These are phyloP conservation scores for Marcusenius ussheri DNA, from an alignment of 2,113 vertebrate species.

Conservation along the genomic window DNA sequence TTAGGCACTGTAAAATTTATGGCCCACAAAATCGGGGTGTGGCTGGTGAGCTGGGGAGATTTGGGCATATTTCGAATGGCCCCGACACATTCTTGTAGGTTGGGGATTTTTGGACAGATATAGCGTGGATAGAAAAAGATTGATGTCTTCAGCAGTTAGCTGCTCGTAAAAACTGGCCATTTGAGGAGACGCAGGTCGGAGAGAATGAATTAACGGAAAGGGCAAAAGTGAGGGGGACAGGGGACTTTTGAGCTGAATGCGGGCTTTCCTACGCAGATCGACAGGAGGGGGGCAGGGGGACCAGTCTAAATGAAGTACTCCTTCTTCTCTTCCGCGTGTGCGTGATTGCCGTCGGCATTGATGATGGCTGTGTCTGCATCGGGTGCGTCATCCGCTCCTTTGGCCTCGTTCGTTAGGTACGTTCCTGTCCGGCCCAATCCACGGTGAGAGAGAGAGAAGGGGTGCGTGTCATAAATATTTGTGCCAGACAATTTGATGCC, in stretches of 20 bases:
- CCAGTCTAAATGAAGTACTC: slow-evolving; percentile 99
- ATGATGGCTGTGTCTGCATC: slow-evolving; percentile 98
- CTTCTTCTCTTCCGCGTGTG: slow-evolving; percentile 97
- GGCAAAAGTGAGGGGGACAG: background rate
- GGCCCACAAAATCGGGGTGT: slow-evolving; percentile 18
- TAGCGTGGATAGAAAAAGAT: slow-evolving; percentile 58
- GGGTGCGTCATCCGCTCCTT: slow-evolving; percentile 95
- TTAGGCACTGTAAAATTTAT: slow-evolving; percentile 93
- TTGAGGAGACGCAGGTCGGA: slow-evolving; percentile 40
- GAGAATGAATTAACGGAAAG: slow-evolving; percentile 5
- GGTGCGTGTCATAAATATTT: background rate
- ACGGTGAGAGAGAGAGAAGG: background rate
- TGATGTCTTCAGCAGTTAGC: slow-evolving; percentile 61
- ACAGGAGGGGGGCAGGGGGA: slow-evolving; percentile 27
- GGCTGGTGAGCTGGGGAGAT: slow-evolving; percentile 54
- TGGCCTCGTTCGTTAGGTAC: slow-evolving; percentile 98
- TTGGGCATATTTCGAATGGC: slow-evolving; percentile 55
- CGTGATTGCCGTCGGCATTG: slow-evolving; percentile 97
- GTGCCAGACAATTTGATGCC: background rate
- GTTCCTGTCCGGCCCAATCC: slow-evolving; percentile 68
- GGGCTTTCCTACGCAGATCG: slow-evolving; percentile 28
- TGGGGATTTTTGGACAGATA: slow-evolving; percentile 56
- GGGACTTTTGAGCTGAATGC: slow-evolving; percentile 38
- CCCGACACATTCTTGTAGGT: slow-evolving; percentile 62
- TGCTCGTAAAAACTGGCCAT: slow-evolving; percentile 73